Conservation (phyloP, 1,140 invertebrate species). For the Scaptomyza graminum region DNA sequence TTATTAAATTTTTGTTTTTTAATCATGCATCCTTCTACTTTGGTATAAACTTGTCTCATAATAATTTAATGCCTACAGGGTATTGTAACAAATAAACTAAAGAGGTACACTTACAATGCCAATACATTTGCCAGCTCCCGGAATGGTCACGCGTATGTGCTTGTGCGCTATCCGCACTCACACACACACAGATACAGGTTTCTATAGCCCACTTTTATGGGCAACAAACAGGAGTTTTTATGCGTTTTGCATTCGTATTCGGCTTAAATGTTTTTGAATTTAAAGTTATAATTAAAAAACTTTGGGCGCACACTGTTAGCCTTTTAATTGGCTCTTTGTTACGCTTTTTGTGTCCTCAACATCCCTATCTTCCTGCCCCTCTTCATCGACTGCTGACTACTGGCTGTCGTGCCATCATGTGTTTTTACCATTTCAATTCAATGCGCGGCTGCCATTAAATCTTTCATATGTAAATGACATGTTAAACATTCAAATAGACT, state of each 20-base stretch:
- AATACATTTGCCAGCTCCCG: conserved; percentile 25
- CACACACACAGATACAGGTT: conserved; percentile 39
- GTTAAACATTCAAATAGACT: conserved; percentile 80
- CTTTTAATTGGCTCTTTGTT: conserved; percentile 81
- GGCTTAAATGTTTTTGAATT: conserved; percentile 81
- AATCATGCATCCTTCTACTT: too few relatives aligned
- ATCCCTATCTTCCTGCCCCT: neutral
- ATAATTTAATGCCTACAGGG: conserved; percentile 1
- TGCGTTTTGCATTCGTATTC: conserved; percentile 60
- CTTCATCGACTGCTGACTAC: neutral
- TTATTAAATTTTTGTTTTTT: too few relatives aligned
- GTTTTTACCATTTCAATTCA: conserved; percentile 64
- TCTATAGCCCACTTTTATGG: conserved; percentile 80
- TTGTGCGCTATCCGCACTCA: neutral
- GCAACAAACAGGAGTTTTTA: conserved; percentile 74
- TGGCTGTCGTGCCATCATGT: neutral
- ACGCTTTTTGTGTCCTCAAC: conserved; percentile 52
- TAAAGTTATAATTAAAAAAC: conserved; percentile 82
- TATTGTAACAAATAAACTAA: conserved; percentile 32
- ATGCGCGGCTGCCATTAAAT: conserved; percentile 62
- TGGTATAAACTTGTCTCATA: neutral
- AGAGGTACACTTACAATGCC: conserved; percentile 43
- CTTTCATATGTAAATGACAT: conserved; percentile 78
- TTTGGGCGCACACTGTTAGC: conserved; percentile 73
- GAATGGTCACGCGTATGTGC: conserved; percentile 32